Evolutionary conservation across 2,888 invertebrate genomes (phyloP), one percentile per base, ranked within the genome.

Genomic region (Masnerella sp.): DNA sequence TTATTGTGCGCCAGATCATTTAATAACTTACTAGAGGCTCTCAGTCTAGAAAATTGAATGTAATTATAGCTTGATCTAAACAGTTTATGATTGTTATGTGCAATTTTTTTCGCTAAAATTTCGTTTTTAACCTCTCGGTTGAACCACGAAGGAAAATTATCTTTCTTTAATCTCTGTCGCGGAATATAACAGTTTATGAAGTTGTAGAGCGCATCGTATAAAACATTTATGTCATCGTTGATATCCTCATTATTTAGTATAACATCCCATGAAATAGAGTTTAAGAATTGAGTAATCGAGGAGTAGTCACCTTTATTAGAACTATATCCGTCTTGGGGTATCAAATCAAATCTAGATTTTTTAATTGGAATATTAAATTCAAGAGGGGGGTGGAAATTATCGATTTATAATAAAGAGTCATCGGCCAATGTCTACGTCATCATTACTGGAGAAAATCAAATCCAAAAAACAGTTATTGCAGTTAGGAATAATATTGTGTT

Each of bases 81-180:
- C 12, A 11, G 20, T 11, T 42, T 20, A 14, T 42, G 22, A 22
- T 7, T 22, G 12, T 18, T 42, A n/a, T 42, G 42, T 22, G 22
- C 42, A 4, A 45, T 47, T 7, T 30, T 47, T n/a, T 47, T 47
- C n/a, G 14, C 2, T 14, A 28, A 30, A 5, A 45, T n/a, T 7
- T 45, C 9, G 2, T 25, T 1, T 12, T 45, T 45, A 14, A 45
- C 25, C 12, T 22, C 28, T 2, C 11, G n/a, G 28, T 47, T 47
- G 8, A 47, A 47, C 47, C 30, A 47, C 9, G 28, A 30, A 2
- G 47, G 47, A 28, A 17, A 47, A 14, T 8, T 14, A 38, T 38
- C 18, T 1, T 52, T 12, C 14, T 15, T 36, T 3, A 15, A 1
- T 9, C 18, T 12, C n/a, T 8, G n/a, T 3, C 5, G 20, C 15